Percentiles rank a stretch among this genome's conserved stretches.
Conservation (phyloP, 2,113 vertebrate species). For the Lathamus discolor region DNA sequence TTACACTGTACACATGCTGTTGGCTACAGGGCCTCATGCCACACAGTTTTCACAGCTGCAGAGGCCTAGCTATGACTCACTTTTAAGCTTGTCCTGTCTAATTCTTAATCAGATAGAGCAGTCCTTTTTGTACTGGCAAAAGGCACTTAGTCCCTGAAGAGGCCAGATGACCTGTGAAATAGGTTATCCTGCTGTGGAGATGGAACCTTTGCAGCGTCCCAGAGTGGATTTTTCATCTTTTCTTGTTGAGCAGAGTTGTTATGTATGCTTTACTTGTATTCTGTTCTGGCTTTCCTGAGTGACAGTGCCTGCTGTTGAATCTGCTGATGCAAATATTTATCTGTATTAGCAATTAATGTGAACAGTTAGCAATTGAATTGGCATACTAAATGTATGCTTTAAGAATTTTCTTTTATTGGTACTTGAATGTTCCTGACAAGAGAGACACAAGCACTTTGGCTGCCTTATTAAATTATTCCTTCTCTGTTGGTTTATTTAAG, state of each 20-base stretch:
- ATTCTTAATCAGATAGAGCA: not conserved
- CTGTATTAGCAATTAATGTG: not conserved
- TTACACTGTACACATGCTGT: not conserved
- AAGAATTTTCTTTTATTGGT: not conserved
- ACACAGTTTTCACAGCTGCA: not conserved
- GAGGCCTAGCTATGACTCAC: not conserved
- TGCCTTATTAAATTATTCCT: not conserved
- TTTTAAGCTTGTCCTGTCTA: not conserved
- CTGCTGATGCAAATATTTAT: not conserved
- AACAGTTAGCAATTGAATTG: not conserved
- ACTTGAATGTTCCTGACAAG: not conserved
- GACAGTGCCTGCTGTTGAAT: not conserved
- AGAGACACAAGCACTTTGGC: not conserved
- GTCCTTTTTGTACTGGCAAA: not conserved
- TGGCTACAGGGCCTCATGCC: not conserved
- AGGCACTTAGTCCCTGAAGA: not conserved
- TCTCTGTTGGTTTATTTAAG: not conserved
- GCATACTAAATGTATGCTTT: not conserved
- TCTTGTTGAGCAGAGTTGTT: not conserved
- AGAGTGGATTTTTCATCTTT: not conserved
- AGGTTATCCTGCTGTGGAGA: not conserved
- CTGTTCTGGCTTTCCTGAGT: not conserved
- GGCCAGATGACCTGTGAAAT: not conserved
- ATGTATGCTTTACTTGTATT: fast-evolving
- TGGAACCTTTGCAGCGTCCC: not conserved